These are phyloP conservation scores for Nansenia antarctica DNA, from an alignment of 2,113 vertebrate species.

Conservation along the genomic window DNA sequence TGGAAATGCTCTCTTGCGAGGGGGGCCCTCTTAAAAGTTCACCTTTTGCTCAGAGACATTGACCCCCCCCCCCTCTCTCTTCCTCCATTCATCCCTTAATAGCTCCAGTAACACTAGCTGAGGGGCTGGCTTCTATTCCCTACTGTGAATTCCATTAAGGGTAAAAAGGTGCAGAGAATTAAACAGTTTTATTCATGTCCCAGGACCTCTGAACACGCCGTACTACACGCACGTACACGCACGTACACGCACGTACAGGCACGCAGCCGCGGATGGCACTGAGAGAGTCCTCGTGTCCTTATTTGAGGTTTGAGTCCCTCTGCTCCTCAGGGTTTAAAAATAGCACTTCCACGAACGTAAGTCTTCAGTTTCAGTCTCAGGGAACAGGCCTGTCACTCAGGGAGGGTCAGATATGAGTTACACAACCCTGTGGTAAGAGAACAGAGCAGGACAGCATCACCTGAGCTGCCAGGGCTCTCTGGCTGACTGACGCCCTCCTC, in stretches of 20 bases:
- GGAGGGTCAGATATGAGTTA: not conserved
- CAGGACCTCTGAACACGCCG: no score
- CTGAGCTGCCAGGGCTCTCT: conserved; percentile 20
- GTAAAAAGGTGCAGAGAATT: conserved; percentile 34
- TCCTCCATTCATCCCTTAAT: conserved; percentile 48
- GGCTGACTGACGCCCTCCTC: conserved; percentile 22
- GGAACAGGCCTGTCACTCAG: not conserved
- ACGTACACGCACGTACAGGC: no score
- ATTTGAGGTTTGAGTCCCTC: no score
- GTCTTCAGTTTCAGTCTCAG: not conserved
- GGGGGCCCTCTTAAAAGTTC: conserved; percentile 43
- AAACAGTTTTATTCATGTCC: conserved; percentile 20
- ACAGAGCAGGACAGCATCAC: conserved; percentile 30
- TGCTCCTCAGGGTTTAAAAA: not conserved
- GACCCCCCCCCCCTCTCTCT: conserved; percentile 50
- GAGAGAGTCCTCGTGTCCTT: no score
- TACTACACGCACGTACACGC: no score
- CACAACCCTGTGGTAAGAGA: conserved; percentile 28
- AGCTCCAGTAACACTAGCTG: conserved; percentile 30
- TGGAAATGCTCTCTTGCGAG: conserved; percentile 36
- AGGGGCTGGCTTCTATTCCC: conserved; percentile 30
- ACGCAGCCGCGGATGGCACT: no score
- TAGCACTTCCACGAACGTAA: not conserved
- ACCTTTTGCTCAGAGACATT: conserved; percentile 49
- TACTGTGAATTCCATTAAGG: conserved; percentile 53